A percentile compares a stretch with the other conserved stretches of the same genome.
phyloP scores from a whole-genome alignment of 2,888 invertebrate species.

The Plebejus argus region DNA sequence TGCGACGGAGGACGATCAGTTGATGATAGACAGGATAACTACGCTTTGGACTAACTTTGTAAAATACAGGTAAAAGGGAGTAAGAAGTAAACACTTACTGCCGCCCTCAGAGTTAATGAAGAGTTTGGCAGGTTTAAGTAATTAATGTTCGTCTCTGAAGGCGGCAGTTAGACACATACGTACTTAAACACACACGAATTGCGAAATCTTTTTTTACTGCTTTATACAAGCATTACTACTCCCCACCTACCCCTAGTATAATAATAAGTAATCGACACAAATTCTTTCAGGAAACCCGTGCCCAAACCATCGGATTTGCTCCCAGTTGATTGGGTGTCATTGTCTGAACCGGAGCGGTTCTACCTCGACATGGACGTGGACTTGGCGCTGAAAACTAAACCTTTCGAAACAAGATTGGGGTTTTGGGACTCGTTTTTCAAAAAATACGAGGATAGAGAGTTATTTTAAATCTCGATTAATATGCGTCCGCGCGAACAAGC shows the following conservation, averaged over 20 bases:
- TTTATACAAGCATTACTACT: no score
- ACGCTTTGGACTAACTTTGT: constrained; percentile 24
- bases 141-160: no score
- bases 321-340: neutral
- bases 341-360: neutral
- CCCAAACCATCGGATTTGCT: neutral
- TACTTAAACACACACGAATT: no score
- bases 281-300: constrained; percentile 8
- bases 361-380: constrained; percentile 11
- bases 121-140: no score
- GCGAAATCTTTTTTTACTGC: no score
- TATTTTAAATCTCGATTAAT: neutral
- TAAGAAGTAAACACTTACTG: no score
- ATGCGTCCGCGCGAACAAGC: no score
- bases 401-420: constrained; percentile 7
- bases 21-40: constrained; percentile 22
- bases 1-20: constrained; percentile 23
- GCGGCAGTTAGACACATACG: no score
- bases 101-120: no score
- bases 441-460: neutral
- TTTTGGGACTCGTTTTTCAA: constrained; percentile 7
- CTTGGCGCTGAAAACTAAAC: neutral
- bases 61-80: constrained; percentile 19
- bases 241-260: neutral
- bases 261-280: no score